These are phyloP conservation scores for Zhuqinia jingwanae DNA, from an alignment of 2,888 invertebrate species.

Conservation along the genomic window DNA sequence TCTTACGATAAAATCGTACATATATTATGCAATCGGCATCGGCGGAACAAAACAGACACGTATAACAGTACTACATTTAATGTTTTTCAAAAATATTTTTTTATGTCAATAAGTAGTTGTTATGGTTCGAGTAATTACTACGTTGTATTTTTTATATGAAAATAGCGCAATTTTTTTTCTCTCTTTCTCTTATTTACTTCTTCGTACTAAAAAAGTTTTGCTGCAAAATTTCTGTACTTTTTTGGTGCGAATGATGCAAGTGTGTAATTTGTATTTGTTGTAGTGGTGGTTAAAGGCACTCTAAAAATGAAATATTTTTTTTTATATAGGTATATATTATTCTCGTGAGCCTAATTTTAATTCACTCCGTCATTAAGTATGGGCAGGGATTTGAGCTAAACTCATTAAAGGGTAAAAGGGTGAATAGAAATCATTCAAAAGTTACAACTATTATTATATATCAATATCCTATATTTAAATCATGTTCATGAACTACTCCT, in stretches of 20 bases:
- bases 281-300: conserved; percentile 7
- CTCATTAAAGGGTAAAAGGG: too few species aligned
- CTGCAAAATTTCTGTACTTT: conserved; percentile 4
- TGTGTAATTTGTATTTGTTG: not conserved
- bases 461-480: too few species aligned
- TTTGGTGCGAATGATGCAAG: not conserved
- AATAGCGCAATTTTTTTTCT: too few species aligned
- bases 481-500: too few species aligned
- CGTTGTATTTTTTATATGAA: not conserved
- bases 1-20: not conserved
- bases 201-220: not conserved
- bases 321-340: too few species aligned
- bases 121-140: too few species aligned
- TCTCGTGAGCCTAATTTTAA: too few species aligned
- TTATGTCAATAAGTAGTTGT: not conserved
- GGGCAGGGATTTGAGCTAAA: too few species aligned
- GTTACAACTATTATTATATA: too few species aligned
- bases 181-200: not conserved
- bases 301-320: not conserved
- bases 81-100: not conserved
- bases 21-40: not conserved
- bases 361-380: too few species aligned
- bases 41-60: not conserved
- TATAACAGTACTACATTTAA: not conserved
- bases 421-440: too few species aligned